Evolutionary conservation across 1,140 invertebrate species (phyloP).

Genomic region (Drosophila dunni): DNA sequence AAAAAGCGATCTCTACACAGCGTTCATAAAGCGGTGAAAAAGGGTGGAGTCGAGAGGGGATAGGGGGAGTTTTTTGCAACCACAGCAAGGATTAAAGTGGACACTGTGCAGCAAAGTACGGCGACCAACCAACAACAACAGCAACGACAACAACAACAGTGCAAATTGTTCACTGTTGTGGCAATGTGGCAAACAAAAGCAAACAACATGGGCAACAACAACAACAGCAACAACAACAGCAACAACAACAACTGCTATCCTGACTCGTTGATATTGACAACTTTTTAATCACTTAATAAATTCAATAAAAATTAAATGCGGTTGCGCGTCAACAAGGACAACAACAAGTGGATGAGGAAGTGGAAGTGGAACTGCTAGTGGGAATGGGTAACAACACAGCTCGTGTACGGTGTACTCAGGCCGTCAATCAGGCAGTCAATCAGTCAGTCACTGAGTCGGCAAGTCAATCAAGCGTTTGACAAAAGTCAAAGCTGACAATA

Average conservation of each 20-base stretch:
- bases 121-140: constrained; percentile 19
- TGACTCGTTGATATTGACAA: constrained; percentile 81
- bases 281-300: constrained; percentile 85
- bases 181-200: constrained; percentile 76
- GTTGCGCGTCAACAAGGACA: constrained; percentile 74
- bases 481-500: constrained; percentile 67
- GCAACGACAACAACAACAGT: constrained; percentile 9
- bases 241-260: constrained; percentile 51
- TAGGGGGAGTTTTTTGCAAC: constrained; percentile 49
- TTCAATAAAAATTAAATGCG: constrained; percentile 84
- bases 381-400: constrained; percentile 15
- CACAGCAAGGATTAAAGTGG: constrained; percentile 66
- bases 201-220: constrained; percentile 57
- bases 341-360: constrained; percentile 13
- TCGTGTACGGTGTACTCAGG: constrained; percentile 1
- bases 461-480: constrained; percentile 60
- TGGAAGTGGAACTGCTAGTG: too few relatives aligned
- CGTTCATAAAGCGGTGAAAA: constrained; percentile 54
- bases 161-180: constrained; percentile 51
- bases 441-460: constrained; percentile 27
- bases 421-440: constrained; percentile 34
- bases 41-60: background rate
- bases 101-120: constrained; percentile 3
- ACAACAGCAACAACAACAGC: constrained; percentile 61
- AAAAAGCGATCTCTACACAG: constrained; percentile 78